phyloP scores from a whole-genome alignment of 2,113 vertebrate species.

The Eulemur rufifrons region DNA sequence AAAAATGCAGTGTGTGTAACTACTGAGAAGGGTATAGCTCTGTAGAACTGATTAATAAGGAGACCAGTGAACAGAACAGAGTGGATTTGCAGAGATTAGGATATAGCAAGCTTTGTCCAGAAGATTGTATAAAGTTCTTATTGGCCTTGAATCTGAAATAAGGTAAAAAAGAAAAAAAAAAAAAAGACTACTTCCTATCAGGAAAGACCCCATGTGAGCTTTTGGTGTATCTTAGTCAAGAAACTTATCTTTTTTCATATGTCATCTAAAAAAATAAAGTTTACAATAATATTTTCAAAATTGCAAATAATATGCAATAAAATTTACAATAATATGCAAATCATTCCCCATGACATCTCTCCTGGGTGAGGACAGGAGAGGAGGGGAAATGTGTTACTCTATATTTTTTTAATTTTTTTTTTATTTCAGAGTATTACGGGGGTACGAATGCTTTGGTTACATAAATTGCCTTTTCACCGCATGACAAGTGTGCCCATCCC shows the following conservation, averaged over 20 bases:
- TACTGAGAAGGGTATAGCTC: slow-evolving; percentile 71
- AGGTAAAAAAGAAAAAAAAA: slow-evolving; percentile 16
- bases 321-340: slow-evolving; percentile 11
- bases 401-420: background rate
- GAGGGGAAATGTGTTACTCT: accelerated
- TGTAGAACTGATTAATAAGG: slow-evolving; percentile 83
- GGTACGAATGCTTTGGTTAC: too few relatives aligned
- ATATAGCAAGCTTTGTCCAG: slow-evolving; percentile 81
- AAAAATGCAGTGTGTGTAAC: slow-evolving; percentile 80
- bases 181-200: slow-evolving; percentile 69
- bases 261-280: slow-evolving; percentile 56
- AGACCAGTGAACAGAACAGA: slow-evolving; percentile 77
- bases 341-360: background rate
- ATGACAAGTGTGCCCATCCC: too few relatives aligned
- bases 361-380: accelerated
- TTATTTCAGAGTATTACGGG: too few relatives aligned
- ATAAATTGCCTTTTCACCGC: too few relatives aligned
- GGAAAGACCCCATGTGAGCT: slow-evolving; percentile 74
- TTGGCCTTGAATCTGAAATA: slow-evolving; percentile 82
- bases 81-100: slow-evolving; percentile 86
- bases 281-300: background rate
- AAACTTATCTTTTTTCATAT: slow-evolving; percentile 44
- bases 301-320: background rate
- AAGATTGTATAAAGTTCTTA: slow-evolving; percentile 81
- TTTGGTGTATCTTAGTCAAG: slow-evolving; percentile 59